phyloP scores from a whole-genome alignment of 1,140 invertebrate species.

The Zaprionus nigranus region DNA sequence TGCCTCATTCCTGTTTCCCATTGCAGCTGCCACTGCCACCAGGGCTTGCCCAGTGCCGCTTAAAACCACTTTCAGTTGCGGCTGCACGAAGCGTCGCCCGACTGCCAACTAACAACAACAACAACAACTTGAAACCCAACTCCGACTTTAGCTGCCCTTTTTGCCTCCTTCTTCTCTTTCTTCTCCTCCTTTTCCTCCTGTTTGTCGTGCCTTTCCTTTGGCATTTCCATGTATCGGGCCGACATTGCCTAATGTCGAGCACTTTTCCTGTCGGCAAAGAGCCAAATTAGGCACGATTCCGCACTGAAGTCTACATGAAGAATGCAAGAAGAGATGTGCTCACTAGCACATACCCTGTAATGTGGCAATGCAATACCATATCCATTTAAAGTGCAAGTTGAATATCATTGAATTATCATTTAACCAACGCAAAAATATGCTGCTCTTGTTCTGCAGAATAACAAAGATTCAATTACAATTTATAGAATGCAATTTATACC shows the following conservation, averaged over 20 bases:
- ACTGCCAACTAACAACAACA: not conserved
- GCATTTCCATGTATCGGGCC: conserved; percentile 8
- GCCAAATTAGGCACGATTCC: conserved; percentile 18
- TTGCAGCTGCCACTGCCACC: conserved; percentile 23
- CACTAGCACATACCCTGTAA: not conserved
- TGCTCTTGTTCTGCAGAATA: not conserved
- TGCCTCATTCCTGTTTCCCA: not conserved
- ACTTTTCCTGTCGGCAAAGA: conserved; percentile 17
- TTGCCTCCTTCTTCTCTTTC: not conserved
- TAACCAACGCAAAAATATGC: too few species aligned
- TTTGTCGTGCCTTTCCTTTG: not conserved
- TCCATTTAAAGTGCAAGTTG: not conserved
- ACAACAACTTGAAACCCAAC: not conserved
- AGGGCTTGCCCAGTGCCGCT: not conserved
- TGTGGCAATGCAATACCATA: not conserved
- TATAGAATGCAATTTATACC: not conserved
- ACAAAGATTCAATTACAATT: not conserved
- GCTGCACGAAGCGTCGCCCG: not conserved
- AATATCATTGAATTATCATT: too few species aligned
- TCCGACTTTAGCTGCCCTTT: not conserved
- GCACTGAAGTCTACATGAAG: conserved; percentile 3
- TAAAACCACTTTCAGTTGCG: conserved; percentile 37
- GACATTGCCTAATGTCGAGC: conserved; percentile 16
- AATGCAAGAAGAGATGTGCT: not conserved
- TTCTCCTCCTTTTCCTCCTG: not conserved